Evolutionary conservation across 92 coral and sea anemone genomes (phyloP).

Genomic region (Isaurus tuberculatus): DNA sequence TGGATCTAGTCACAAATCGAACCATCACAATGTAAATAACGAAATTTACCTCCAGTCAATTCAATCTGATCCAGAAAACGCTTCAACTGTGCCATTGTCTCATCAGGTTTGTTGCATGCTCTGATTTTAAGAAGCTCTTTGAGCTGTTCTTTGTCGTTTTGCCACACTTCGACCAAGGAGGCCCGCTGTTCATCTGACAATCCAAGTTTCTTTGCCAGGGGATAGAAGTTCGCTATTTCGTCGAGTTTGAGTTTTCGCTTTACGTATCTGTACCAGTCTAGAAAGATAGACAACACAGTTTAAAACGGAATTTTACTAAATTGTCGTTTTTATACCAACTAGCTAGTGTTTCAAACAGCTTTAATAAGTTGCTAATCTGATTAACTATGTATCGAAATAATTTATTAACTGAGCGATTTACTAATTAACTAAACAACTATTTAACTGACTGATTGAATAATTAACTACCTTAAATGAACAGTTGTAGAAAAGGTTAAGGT

Average conservation of each 20-base stretch:
- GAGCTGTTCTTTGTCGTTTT: constrained; percentile 10
- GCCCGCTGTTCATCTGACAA: neutral
- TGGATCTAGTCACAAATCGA: neutral
- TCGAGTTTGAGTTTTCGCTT: neutral
- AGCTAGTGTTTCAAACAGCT: no score
- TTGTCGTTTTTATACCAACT: no score
- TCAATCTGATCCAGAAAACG: neutral
- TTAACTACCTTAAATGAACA: no score
- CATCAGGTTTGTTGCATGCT: neutral
- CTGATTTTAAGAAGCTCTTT: neutral
- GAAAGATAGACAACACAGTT: neutral
- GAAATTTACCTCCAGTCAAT: neutral
- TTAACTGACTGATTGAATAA: no score
- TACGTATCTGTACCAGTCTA: constrained; percentile 6
- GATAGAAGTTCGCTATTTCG: neutral
- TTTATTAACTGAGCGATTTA: no score
- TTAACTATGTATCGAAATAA: no score
- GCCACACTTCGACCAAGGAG: neutral
- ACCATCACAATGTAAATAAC: neutral
- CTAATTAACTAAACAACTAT: no score
- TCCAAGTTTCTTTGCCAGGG: neutral
- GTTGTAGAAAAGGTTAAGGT: no score
- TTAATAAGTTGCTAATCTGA: no score
- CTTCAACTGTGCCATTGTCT: neutral
- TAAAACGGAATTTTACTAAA: no score